These are phyloP conservation scores for Zapornia atra DNA, from an alignment of 2,113 vertebrate genomes.

Conservation along the genomic window DNA sequence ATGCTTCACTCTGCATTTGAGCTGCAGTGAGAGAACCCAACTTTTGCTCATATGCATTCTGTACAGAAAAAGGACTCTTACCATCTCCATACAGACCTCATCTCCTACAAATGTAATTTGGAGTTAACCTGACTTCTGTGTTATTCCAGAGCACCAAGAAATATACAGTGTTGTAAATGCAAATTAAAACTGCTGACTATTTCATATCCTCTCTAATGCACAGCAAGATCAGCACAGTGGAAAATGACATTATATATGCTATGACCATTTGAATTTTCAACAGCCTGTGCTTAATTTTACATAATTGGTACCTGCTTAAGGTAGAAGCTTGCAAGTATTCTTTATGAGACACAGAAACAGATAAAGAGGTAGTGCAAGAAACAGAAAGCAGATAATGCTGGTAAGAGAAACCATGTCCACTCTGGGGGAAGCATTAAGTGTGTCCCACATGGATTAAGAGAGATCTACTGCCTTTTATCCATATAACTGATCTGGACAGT, in stretches of 20 bases:
- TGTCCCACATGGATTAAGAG: conserved; percentile 56
- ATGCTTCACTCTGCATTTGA: not conserved
- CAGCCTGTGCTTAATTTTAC: conserved; percentile 63
- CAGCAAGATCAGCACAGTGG: not conserved
- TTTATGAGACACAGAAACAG: conserved; percentile 64
- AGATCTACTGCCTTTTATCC: conserved; percentile 74
- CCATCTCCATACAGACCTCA: not conserved
- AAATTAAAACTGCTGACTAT: not conserved
- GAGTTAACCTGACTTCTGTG: not conserved
- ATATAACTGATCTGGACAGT: conserved; percentile 73
- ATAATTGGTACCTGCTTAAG: conserved; percentile 71
- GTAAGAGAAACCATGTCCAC: conserved; percentile 55
- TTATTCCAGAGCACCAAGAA: not conserved
- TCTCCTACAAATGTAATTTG: not conserved
- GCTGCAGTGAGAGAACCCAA: not conserved
- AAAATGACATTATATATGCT: conserved; percentile 62
- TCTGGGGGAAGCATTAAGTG: conserved; percentile 44
- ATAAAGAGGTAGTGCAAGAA: conserved; percentile 72
- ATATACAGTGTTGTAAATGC: not conserved
- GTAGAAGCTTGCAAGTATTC: conserved; percentile 53
- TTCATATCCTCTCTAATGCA: conserved; percentile 52
- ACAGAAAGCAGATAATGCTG: conserved; percentile 73
- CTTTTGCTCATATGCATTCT: not conserved
- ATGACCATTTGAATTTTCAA: conserved; percentile 68
- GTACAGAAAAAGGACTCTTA: not conserved